Evolutionary conservation across 2,797 vertebrate genomes (phyloP), one percentile per base, ranked within the genome.

Genomic region (Oreochromis grahami): DNA sequence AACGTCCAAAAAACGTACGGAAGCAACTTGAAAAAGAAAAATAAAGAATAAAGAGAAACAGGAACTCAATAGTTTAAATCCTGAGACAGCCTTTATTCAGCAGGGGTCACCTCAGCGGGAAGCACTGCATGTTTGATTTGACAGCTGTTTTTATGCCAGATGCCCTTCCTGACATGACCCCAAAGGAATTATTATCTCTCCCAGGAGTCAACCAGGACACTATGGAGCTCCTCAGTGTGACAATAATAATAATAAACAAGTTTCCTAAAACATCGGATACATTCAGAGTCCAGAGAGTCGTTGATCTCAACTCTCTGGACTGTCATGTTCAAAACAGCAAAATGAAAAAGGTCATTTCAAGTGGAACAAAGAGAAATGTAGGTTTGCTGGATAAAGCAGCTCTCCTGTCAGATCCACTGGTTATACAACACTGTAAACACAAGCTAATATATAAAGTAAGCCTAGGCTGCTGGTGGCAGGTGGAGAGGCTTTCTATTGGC

Each of bases 401-500:
- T 19, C 15, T 38, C 36, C 43, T 77, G 77, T 77, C 58, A 63
- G 80, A 88, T 56, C 76, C 21, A 80, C 63, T 19, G 29, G 48
- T 38, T 26, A 81, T 79, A 76, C 24, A 5, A 2, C 72, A 29
- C 53, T 36, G 17, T 80, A 89, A 90, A 92, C 82, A 90, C 85
- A 63, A 60, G 55, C 80, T 81, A 43, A 80, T 83, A 80, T 58
- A 90, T 76, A 78, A 79, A 85, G 36, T 72, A 77, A 90, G 32
- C 60, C 72, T 38, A n/a, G 34, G 79, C 70, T 41, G 80, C 38
- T 19, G 50, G 79, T 45, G 60, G 15, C 83, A 29, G 70, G 87
- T 83, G 74, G 48, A 87, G 26, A 88, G 58, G 76, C 51, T 82
- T 84, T 91, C 85, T 83, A 81, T 88, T 88, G 80, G 43, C 80